Evolutionary conservation across 1,140 invertebrate genomes (phyloP).

Genomic region (Neodiprion lecontei): DNA sequence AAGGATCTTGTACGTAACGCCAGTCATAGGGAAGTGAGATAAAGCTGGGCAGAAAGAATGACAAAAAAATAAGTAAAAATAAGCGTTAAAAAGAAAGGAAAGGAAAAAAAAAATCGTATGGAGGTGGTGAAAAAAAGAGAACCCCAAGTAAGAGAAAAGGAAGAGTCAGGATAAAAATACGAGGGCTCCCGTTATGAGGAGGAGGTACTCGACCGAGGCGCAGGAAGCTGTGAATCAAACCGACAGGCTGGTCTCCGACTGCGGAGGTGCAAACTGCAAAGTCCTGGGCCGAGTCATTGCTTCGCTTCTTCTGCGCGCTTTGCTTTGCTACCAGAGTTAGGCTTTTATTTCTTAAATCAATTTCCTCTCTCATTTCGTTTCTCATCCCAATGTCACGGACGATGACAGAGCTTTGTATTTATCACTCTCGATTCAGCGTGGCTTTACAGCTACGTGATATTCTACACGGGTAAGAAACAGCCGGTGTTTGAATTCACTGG

Average conservation of each 20-base stretch:
- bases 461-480: too few relatives aligned
- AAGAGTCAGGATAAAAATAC: conserved; percentile 1
- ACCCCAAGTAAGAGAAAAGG: too few relatives aligned
- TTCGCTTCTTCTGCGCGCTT: neutral
- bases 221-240: conserved; percentile 4
- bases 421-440: too few relatives aligned
- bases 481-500: too few relatives aligned
- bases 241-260: neutral
- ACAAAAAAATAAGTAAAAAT: neutral
- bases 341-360: too few relatives aligned
- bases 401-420: too few relatives aligned
- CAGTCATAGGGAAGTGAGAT: neutral
- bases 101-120: neutral
- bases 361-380: too few relatives aligned
- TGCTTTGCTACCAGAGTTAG: too few relatives aligned
- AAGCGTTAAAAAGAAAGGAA: neutral
- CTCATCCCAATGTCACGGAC: too few relatives aligned
- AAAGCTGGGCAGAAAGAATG: neutral
- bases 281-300: neutral
- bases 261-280: conserved; percentile 6
- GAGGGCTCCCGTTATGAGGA: conserved; percentile 2
- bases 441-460: too few relatives aligned
- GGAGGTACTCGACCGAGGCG: neutral
- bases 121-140: neutral
- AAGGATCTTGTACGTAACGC: neutral